Percentiles rank a stretch among this genome's conserved stretches.
These are phyloP conservation scores for Brachymystax lenok DNA, from an alignment of 2,797 vertebrate genomes.

Conservation along the genomic window DNA sequence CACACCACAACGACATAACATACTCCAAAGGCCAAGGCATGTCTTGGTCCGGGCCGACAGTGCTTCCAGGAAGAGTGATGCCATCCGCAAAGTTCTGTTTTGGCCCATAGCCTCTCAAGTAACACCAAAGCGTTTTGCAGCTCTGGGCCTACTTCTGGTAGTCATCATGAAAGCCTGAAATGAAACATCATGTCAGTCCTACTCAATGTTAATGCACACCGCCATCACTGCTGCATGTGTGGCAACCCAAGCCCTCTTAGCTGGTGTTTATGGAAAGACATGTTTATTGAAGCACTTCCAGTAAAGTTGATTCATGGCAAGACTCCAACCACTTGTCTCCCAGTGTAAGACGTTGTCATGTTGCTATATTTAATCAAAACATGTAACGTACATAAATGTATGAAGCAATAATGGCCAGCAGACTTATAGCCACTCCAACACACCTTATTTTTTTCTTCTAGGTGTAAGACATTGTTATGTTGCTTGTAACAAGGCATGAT, in stretches of 20 bases:
- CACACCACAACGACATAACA: neutral
- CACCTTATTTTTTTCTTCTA: neutral
- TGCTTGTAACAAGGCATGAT: too few species aligned
- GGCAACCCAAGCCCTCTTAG: neutral
- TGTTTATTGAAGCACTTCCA: slow-evolving; percentile 5
- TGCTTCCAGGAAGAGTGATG: neutral
- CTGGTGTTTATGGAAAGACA: neutral
- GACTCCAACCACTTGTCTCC: neutral
- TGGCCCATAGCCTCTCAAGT: neutral
- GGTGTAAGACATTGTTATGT: neutral
- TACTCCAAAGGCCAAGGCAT: neutral
- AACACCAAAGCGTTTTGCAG: neutral
- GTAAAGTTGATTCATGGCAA: neutral
- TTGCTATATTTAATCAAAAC: neutral
- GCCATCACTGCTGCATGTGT: neutral
- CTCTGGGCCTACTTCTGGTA: neutral
- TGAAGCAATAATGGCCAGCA: neutral
- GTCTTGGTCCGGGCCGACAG: neutral
- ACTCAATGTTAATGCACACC: neutral
- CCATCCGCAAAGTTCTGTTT: neutral
- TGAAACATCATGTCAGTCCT: neutral
- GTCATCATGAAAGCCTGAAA: neutral
- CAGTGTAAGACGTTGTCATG: neutral
- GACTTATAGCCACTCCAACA: neutral
- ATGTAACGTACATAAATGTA: neutral